phyloP scores from a whole-genome alignment of 2,113 vertebrate species.

The Ophiodon elongatus region DNA sequence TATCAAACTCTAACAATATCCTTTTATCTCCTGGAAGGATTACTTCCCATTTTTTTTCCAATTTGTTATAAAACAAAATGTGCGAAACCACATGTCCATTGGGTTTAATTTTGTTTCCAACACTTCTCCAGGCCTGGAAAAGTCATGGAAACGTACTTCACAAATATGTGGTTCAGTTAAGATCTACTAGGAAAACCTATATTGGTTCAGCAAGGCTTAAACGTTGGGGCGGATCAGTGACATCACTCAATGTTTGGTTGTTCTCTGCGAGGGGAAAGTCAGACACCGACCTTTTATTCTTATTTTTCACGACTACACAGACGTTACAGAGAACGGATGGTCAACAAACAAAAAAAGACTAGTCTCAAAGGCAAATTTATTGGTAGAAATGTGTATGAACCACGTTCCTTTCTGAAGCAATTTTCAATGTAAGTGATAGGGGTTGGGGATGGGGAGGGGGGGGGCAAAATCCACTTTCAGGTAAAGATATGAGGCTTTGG shows the following conservation, averaged over 20 bases:
- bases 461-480: not conserved
- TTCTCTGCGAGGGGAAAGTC: too few relatives aligned
- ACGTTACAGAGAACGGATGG: too few relatives aligned
- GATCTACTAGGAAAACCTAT: too few relatives aligned
- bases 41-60: not conserved
- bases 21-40: not conserved
- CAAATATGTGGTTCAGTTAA: too few relatives aligned
- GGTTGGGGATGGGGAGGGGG: too few relatives aligned
- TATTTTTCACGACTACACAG: too few relatives aligned
- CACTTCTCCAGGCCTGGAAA: too few relatives aligned
- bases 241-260: not conserved
- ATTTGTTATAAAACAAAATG: not conserved
- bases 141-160: too few relatives aligned
- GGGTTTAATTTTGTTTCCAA: not conserved
- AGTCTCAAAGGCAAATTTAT: not conserved
- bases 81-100: not conserved
- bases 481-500: not conserved
- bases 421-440: not conserved
- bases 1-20: not conserved
- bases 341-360: not conserved
- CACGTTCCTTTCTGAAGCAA: not conserved
- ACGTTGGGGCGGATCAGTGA: not conserved
- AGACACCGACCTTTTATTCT: too few relatives aligned
- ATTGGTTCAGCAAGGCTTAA: too few relatives aligned
- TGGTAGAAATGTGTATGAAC: not conserved